Evolutionary conservation across 2,113 vertebrate genomes (phyloP), one percentile per base, ranked within the genome.

Genomic region (Actenoides hombroni): DNA sequence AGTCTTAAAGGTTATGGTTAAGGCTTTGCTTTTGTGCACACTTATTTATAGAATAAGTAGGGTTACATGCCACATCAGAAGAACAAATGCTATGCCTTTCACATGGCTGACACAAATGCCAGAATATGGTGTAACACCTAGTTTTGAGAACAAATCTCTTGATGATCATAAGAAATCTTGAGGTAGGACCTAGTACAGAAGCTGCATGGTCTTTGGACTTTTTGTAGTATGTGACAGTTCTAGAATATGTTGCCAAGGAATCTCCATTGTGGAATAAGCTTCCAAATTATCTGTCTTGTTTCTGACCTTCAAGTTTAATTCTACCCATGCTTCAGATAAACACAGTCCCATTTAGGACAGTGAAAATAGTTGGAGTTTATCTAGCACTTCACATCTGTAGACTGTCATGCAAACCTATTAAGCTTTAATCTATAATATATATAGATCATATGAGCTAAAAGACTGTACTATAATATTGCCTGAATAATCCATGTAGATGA

Each of bases 81-180:
- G n/a, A 91, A 48, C 19, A 85, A 91, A 68, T 31, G 25, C 10
- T 53, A 11, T 61, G 74, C 11, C 35, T 91, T 94, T 87, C 21
- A 18, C 14, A 0, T 59, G 78, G 68, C 44, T 92, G 77, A 92
- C 61, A 92, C 11, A 76, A 88, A 83, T 61, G 39, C 48, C 81
- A 79, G 53, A 89, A 20, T 44, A 76, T 68, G 29, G 29, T 85
- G 77, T 60, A 91, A 85, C 42, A 87, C 65, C 63, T 87, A 51
- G 15, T 91, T 95, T 88, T 70, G 69, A 71, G 95, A 95, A 88
- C 39, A 91, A 69, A 74, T 80, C 31, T 68, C 49, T 85, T 78
- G 76, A 85, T 63, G 78, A 88, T 67, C 88, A 57, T 77, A 78
- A 91, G 63, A 81, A 49, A 88, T 71, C 35, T 92, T 44, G 2